phyloP scores from a whole-genome alignment of 2,888 invertebrate species.

The Aporophyla nigra region DNA sequence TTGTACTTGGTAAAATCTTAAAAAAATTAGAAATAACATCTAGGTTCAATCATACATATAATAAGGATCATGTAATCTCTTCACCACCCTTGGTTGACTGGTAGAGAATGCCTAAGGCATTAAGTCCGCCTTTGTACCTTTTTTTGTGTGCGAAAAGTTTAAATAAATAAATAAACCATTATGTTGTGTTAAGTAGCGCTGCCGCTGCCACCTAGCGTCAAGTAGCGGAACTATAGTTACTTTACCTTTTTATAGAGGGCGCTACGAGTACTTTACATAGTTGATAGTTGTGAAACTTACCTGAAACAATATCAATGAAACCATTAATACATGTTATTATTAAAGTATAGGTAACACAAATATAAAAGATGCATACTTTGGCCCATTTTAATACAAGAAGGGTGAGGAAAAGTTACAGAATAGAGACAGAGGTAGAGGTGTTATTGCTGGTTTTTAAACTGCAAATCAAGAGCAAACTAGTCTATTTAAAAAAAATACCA shows the following conservation, averaged over 20 bases:
- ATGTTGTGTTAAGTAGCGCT: not conserved
- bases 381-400: slow-evolving; percentile 19
- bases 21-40: not conserved
- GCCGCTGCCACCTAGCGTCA: slow-evolving; percentile 75
- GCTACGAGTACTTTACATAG: slow-evolving; percentile 50
- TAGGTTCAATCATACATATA: not conserved
- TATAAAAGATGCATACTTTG: slow-evolving; percentile 7
- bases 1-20: not conserved
- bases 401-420: slow-evolving; percentile 20
- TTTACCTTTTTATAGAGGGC: slow-evolving; percentile 73
- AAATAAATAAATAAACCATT: too few species aligned
- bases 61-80: too few species aligned
- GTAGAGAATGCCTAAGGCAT: too few species aligned
- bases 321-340: slow-evolving; percentile 24
- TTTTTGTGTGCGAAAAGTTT: too few species aligned
- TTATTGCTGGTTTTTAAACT: not conserved
- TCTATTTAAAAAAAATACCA: not conserved
- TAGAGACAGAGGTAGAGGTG: not conserved
- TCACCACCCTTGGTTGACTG: too few species aligned
- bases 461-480: not conserved
- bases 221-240: slow-evolving; percentile 75
- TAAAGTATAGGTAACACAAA: not conserved
- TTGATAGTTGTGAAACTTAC: slow-evolving; percentile 84
- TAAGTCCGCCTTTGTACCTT: too few species aligned
- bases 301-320: slow-evolving; percentile 85